Conservation (phyloP, 2,888 invertebrate species). For the Thumatha senex region DNA sequence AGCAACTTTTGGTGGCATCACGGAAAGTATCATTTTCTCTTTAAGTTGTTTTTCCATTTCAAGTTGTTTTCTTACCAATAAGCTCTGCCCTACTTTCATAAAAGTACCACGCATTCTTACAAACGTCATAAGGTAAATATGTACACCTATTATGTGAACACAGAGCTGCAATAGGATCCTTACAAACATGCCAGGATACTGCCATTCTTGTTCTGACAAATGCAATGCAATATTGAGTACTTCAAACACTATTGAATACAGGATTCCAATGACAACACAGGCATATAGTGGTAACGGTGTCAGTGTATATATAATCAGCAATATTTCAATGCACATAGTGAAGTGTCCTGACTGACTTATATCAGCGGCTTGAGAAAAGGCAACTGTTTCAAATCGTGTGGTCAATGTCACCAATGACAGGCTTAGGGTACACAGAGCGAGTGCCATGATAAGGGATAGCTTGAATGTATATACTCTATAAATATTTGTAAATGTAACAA, state of each 20-base stretch:
- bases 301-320: conserved; percentile 96
- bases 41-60: conserved; percentile 97
- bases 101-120: conserved; percentile 97
- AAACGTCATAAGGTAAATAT: conserved; percentile 96
- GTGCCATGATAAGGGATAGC: conserved; percentile 88
- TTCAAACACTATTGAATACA: conserved; percentile 95
- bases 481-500: conserved; percentile 88
- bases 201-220: conserved; percentile 77
- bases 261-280: conserved; percentile 89
- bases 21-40: conserved; percentile 98
- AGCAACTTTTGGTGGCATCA: conserved; percentile 98
- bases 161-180: conserved; percentile 92
- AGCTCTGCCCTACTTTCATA: conserved; percentile 97
- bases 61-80: conserved; percentile 93
- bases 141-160: conserved; percentile 95
- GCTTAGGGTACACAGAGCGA: conserved; percentile 88
- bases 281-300: conserved; percentile 95
- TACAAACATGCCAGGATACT: conserved; percentile 85
- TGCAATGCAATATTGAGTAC: conserved; percentile 84
- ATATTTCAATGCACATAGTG: conserved; percentile 92
- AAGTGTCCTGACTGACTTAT: conserved; percentile 92
- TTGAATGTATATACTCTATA: conserved; percentile 87
- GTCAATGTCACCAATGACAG: conserved; percentile 85
- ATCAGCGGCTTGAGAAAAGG: conserved; percentile 78
- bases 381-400: conserved; percentile 77